phyloP scores from a whole-genome alignment of 2,888 invertebrate species.

The Seira sanloemensis region DNA sequence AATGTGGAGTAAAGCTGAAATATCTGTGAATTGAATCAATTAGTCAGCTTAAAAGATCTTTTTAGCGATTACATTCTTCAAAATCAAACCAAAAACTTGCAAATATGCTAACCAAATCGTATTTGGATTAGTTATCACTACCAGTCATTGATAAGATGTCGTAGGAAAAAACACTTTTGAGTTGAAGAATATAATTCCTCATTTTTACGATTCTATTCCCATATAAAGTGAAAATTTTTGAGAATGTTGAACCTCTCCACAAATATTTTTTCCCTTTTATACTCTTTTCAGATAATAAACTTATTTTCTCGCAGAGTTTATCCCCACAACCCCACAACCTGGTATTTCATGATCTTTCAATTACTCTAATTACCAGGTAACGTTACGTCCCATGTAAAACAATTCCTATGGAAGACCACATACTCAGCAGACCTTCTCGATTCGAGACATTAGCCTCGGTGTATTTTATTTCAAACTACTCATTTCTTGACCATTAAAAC shows the following conservation, averaged over 20 bases:
- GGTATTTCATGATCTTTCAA: conserved; percentile 28
- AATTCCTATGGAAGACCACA: neutral
- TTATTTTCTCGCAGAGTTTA: neutral
- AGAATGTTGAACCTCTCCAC: too few species aligned
- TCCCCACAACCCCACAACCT: neutral
- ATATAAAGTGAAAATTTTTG: too few species aligned
- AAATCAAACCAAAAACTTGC: too few species aligned
- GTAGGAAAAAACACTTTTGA: too few species aligned
- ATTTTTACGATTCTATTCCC: too few species aligned
- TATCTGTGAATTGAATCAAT: neutral
- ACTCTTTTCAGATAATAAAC: neutral
- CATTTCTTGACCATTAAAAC: neutral
- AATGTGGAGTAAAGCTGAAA: conserved; percentile 7
- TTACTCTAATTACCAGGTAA: conserved; percentile 42
- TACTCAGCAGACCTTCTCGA: neutral
- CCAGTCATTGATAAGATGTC: too few species aligned
- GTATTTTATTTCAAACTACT: neutral
- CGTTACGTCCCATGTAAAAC: conserved; percentile 6
- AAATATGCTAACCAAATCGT: too few species aligned
- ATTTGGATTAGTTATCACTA: too few species aligned
- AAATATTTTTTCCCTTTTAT: neutral
- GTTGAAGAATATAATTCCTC: too few species aligned
- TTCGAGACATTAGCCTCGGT: too few species aligned
- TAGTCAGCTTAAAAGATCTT: neutral
- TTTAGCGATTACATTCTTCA: neutral